Conservation (phyloP, 2,888 invertebrate species). For the Pantelozetes paolii region DNA sequence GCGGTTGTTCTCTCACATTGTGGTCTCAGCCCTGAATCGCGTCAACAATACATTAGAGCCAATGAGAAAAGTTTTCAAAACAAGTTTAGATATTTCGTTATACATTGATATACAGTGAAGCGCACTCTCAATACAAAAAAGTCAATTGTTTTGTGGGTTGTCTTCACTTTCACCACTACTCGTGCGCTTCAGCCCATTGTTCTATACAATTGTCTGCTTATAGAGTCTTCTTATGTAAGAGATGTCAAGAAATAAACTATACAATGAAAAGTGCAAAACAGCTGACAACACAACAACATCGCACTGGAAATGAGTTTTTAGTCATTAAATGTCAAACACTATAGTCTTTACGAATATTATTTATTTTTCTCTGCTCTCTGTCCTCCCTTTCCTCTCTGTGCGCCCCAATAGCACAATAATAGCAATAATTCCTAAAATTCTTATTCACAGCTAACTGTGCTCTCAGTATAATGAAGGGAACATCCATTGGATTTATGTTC, state of each 20-base stretch:
- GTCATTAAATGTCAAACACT: not conserved
- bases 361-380: not conserved
- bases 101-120: too few relatives aligned
- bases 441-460: too few relatives aligned
- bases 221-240: not conserved
- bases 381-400: not conserved
- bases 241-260: not conserved
- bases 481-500: too few relatives aligned
- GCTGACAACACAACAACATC: not conserved
- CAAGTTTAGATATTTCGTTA: too few relatives aligned
- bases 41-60: not conserved
- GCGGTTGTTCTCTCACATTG: not conserved
- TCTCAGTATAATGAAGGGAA: too few relatives aligned
- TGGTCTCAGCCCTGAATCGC: not conserved
- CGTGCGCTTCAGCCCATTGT: too few relatives aligned
- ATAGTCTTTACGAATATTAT: conserved; percentile 3
- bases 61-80: not conserved
- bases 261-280: not conserved
- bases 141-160: too few relatives aligned
- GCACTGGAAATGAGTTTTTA: not conserved
- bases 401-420: too few relatives aligned
- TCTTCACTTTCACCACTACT: too few relatives aligned
- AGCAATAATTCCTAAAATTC: not conserved
- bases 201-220: not conserved
- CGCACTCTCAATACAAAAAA: too few relatives aligned